These are phyloP conservation scores for Metaphire vulgaris DNA, from an alignment of 1,140 invertebrate genomes.

Conservation along the genomic window DNA sequence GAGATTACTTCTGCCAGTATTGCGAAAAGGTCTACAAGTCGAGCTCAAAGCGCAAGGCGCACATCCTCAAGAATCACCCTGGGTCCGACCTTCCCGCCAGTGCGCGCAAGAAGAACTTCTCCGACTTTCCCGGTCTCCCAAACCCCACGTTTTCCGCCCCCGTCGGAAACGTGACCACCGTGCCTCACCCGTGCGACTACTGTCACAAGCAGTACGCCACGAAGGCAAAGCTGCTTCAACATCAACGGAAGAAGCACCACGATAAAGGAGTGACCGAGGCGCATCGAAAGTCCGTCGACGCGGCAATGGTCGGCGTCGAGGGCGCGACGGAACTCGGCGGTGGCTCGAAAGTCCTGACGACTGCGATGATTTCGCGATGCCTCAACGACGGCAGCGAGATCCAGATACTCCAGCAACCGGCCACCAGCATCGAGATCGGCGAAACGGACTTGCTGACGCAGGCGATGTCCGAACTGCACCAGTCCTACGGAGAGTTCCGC, in stretches of 20 bases:
- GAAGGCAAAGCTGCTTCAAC: slow-evolving; percentile 72
- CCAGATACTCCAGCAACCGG: background rate
- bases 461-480: background rate
- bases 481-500: background rate
- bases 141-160: slow-evolving; percentile 65
- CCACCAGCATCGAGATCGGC: background rate
- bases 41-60: slow-evolving; percentile 73
- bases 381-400: background rate
- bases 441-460: background rate
- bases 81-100: slow-evolving; percentile 63
- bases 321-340: background rate
- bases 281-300: background rate
- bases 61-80: slow-evolving; percentile 79
- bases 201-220: slow-evolving; percentile 63
- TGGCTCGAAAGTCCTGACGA: background rate
- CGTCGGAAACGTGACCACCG: slow-evolving; percentile 66
- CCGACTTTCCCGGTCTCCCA: slow-evolving; percentile 45
- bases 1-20: slow-evolving; percentile 77
- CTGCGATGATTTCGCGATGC: background rate
- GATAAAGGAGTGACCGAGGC: background rate
- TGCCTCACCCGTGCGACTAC: slow-evolving; percentile 68
- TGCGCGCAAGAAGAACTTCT: slow-evolving; percentile 44
- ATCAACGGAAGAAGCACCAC: slow-evolving; percentile 69
- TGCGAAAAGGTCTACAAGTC: slow-evolving; percentile 82
- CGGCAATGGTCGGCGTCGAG: background rate